Evolutionary conservation across 2,113 vertebrate species (phyloP), one percentile per base, ranked within the genome.

Genomic region (Pomatorhinus ruficollis): DNA sequence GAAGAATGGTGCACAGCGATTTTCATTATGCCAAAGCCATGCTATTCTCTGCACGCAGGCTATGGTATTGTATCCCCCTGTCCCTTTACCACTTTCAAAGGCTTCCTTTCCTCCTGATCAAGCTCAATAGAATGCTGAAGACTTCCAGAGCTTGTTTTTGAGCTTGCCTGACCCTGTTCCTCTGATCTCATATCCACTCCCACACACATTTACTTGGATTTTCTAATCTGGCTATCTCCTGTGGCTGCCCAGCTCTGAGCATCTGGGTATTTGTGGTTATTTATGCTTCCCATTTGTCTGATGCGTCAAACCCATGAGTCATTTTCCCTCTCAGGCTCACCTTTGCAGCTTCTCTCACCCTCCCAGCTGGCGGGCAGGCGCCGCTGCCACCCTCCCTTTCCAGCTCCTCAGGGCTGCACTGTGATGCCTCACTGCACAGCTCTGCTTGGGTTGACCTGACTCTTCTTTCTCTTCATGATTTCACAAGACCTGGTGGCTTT

Each of bases 151-250:
- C 60, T 94, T 89, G 86, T 56, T 92, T 95, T 68, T 95, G 93
- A 96, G 94, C 94, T 91, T 53, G 57, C 37, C 72, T 94, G 90
- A 94, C 90, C 79, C 80, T 39, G 30, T 53, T 89, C 70, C 80
- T 96, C 80, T 96, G 93, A 96, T 95, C 90, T 96, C 80, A 92
- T 82, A 84, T 54, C 83, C 95, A 79, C 77, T 89, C 88, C 89
- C 65, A 82, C 88, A 79, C 65, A 71, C 40, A 72, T 84, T 89
- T 93, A 60, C 82, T 93, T 71, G 80, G 76, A 53, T 93, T 91
- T 90, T 89, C 85, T 92, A 89, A 92, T 93, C 93, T 89, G 90
- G 31, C 76, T 45, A 9, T 96, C 79, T 92, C 72, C 72, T 72
- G 83, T 78, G 69, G 56, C 69, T 74, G 47, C 60, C 83, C 44